Conservation (phyloP, 2,888 invertebrate species). For the Lysandra coridon region DNA sequence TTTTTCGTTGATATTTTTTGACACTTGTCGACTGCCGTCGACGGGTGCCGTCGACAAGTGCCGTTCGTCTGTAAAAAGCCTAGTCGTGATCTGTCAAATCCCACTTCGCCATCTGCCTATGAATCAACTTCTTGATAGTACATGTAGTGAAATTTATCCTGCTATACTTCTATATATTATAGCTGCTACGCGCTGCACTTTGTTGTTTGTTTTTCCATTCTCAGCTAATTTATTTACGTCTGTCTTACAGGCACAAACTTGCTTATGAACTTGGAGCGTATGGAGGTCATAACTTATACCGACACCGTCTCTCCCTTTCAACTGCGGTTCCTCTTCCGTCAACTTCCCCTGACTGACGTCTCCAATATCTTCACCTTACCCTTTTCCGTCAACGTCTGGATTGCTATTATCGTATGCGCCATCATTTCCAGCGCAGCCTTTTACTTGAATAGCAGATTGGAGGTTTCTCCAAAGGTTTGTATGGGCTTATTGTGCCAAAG, state of each 20-base stretch:
- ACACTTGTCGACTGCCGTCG: too few relatives aligned
- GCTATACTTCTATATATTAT: too few relatives aligned
- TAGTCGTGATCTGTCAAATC: too few relatives aligned
- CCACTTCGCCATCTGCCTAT: too few relatives aligned
- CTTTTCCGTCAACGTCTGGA: constrained; percentile 82
- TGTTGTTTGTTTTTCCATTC: neutral
- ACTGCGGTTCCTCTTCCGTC: constrained; percentile 81
- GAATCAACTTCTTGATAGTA: too few relatives aligned
- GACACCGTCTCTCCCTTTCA: constrained; percentile 68
- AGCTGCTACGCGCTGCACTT: too few relatives aligned
- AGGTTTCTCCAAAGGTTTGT: constrained; percentile 40
- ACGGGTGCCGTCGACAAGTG: too few relatives aligned
- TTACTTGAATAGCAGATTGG: constrained; percentile 63
- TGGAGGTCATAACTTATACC: constrained; percentile 66
- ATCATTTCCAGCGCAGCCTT: constrained; percentile 57
- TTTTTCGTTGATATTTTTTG: too few relatives aligned
- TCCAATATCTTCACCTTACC: constrained; percentile 84
- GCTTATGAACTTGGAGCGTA: constrained; percentile 49
- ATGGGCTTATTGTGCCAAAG: neutral
- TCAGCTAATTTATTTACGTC: constrained; percentile 4
- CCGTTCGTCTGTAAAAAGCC: too few relatives aligned
- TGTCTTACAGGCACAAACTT: constrained; percentile 58
- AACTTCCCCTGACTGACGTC: constrained; percentile 83
- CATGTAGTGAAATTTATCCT: too few relatives aligned
- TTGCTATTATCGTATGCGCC: constrained; percentile 67